A percentile compares a stretch with the other conserved stretches of the same genome.
Conservation (phyloP, 2,113 vertebrate species). For the Seriola dumerili region DNA sequence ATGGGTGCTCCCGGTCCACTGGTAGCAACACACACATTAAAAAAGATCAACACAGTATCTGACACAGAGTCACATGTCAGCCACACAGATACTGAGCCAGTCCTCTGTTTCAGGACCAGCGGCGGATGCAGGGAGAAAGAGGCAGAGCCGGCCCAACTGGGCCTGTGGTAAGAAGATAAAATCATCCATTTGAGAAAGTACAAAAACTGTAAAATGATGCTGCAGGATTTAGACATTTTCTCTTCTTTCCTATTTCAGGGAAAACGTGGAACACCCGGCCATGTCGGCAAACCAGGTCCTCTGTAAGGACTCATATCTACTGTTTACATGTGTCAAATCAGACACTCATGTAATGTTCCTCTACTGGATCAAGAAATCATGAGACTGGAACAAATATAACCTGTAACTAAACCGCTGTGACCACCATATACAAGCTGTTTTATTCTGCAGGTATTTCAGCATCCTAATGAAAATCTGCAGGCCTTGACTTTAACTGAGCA, state of each 20-base stretch:
- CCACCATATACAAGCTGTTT: no score
- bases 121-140: slow-evolving; percentile 94
- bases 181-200: background rate
- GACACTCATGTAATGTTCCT: no score
- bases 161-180: slow-evolving; percentile 85
- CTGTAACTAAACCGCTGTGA: no score
- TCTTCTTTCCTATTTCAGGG: slow-evolving; percentile 83
- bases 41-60: background rate
- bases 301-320: slow-evolving; percentile 69
- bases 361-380: no score
- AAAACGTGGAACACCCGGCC: slow-evolving; percentile 90
- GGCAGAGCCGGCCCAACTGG: slow-evolving; percentile 91
- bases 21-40: slow-evolving; percentile 78
- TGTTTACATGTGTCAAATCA: background rate
- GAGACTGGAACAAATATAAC: no score
- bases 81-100: background rate
- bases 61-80: background rate
- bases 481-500: no score
- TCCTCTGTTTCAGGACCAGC: slow-evolving; percentile 86
- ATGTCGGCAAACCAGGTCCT: slow-evolving; percentile 92
- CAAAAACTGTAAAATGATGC: background rate
- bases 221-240: background rate
- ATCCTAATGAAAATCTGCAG: no score
- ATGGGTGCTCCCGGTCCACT: slow-evolving; percentile 91
- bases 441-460: no score